A percentile compares a stretch with the other conserved stretches of the same genome.
Evolutionary conservation across 1,140 invertebrate genomes (phyloP).

Genomic region (Oedothorax gibbosus): DNA sequence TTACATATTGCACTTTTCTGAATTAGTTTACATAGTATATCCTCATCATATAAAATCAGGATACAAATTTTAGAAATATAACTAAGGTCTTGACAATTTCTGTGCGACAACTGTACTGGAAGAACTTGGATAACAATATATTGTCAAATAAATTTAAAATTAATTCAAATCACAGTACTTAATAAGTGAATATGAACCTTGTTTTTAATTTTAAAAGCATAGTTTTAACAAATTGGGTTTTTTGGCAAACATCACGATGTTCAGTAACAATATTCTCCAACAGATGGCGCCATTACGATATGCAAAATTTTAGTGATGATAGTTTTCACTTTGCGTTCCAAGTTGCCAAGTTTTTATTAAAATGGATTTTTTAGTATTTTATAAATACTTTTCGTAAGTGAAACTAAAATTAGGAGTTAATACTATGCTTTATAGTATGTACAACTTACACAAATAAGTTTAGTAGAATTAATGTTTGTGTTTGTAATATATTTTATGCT

Average conservation of each 20-base stretch:
- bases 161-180: constrained; percentile 15
- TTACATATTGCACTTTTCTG: constrained; percentile 56
- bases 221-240: constrained; percentile 5
- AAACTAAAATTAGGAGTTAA: constrained; percentile 2
- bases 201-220: constrained; percentile 36
- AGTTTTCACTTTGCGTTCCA: constrained; percentile 4
- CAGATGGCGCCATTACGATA: constrained; percentile 44
- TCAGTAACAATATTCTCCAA: constrained; percentile 6
- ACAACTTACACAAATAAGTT: constrained; percentile 34
- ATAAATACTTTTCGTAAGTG: neutral
- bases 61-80: constrained; percentile 6
- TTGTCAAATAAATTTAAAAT: constrained; percentile 35
- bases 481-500: too few relatives aligned
- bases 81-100: neutral
- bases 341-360: neutral
- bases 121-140: constrained; percentile 55
- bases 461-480: constrained; percentile 11
- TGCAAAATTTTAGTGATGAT: constrained; percentile 6
- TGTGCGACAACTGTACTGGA: constrained; percentile 38
- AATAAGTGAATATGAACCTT: constrained; percentile 12
- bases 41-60: constrained; percentile 36
- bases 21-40: constrained; percentile 5
- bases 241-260: neutral
- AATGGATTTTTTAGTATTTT: constrained; percentile 25
- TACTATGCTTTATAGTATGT: constrained; percentile 40